Evolutionary conservation across 2,113 vertebrate species (phyloP).

Genomic region (Neopipo cinnamomea): DNA sequence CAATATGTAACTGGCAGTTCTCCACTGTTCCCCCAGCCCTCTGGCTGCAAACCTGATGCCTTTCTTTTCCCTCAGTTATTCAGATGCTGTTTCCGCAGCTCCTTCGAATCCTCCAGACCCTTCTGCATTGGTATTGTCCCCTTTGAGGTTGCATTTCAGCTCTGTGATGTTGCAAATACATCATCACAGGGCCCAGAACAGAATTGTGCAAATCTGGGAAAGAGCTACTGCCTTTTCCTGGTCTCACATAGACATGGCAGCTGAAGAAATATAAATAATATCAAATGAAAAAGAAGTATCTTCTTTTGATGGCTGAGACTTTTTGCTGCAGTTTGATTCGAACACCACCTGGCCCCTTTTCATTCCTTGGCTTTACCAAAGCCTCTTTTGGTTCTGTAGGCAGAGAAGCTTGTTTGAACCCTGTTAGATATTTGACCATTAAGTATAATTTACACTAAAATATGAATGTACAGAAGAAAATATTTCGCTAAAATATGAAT

Average conservation of each 20-base stretch:
- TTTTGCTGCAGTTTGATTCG: not conserved
- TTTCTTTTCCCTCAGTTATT: not conserved
- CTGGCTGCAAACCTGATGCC: not conserved
- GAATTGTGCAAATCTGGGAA: not conserved
- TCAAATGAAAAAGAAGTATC: not conserved
- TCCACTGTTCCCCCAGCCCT: not conserved
- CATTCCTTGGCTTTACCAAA: not conserved
- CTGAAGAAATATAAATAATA: not conserved
- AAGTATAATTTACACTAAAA: not conserved
- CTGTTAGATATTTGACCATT: not conserved
- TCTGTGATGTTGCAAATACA: fast-evolving
- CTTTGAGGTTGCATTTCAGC: not conserved
- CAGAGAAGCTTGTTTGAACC: not conserved
- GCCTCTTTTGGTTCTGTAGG: not conserved
- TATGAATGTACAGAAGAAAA: not conserved
- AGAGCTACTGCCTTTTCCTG: not conserved
- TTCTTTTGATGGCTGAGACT: not conserved
- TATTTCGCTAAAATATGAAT: not conserved
- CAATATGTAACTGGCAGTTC: not conserved
- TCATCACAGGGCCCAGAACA: not conserved
- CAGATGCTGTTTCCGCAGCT: not conserved
- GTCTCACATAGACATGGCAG: not conserved
- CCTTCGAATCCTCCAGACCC: not conserved
- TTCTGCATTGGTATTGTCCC: not conserved
- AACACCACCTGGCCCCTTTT: not conserved